A percentile compares a stretch with the other conserved stretches of the same genome.
These are phyloP conservation scores for Hesperia comma DNA, from an alignment of 2,888 invertebrate species.

Conservation along the genomic window DNA sequence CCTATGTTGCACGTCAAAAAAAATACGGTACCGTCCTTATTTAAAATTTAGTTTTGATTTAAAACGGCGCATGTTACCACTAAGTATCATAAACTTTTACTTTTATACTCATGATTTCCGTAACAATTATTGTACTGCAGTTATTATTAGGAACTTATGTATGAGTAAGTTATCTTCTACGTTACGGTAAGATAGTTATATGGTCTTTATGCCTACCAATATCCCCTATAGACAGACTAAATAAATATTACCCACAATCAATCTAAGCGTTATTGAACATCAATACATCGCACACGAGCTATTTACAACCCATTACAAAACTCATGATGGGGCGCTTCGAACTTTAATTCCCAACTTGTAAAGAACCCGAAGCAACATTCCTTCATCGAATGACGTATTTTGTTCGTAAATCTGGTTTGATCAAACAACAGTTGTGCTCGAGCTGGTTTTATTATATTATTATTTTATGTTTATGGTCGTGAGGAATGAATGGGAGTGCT, in stretches of 20 bases:
- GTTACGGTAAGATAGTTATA: too few species aligned
- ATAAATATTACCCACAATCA: not conserved
- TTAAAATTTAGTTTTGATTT: too few species aligned
- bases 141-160: too few species aligned
- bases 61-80: too few species aligned
- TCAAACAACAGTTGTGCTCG: constrained; percentile 29
- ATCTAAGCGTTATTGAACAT: not conserved
- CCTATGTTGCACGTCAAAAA: too few species aligned
- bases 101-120: too few species aligned
- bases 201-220: too few species aligned
- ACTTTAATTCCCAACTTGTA: not conserved
- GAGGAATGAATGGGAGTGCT: constrained; percentile 45
- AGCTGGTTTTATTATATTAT: constrained; percentile 46
- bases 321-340: not conserved
- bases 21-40: too few species aligned
- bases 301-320: constrained; percentile 3
- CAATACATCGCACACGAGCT: not conserved
- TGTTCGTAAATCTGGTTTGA: constrained; percentile 23
- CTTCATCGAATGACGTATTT: constrained; percentile 4
- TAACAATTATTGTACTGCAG: too few species aligned
- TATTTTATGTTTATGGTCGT: constrained; percentile 49
- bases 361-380: constrained; percentile 17
- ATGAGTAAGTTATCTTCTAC: too few species aligned
- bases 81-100: too few species aligned
- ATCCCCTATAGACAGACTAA: too few species aligned